A percentile compares a stretch with the other conserved stretches of the same genome.
Evolutionary conservation across 2,888 invertebrate genomes (phyloP).

Genomic region (Macrophya alboannulata): DNA sequence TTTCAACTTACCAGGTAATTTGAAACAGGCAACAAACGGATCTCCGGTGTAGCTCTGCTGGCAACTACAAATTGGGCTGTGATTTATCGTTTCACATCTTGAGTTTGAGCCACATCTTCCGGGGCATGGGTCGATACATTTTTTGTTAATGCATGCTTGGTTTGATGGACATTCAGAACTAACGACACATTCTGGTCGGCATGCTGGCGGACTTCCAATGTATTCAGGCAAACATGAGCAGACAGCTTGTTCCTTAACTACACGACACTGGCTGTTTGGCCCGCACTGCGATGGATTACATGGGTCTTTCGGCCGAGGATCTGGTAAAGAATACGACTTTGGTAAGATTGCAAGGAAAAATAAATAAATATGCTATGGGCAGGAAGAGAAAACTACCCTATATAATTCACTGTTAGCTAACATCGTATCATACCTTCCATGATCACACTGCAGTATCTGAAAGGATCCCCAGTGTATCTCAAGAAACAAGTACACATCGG

Average conservation of each 20-base stretch:
- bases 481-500: slow-evolving; percentile 80
- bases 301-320: slow-evolving; percentile 78
- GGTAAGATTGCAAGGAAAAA: not conserved
- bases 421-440: slow-evolving; percentile 21
- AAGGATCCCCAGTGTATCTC: slow-evolving; percentile 81
- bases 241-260: slow-evolving; percentile 88
- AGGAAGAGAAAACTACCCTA: not conserved
- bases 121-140: slow-evolving; percentile 75
- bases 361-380: not conserved
- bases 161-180: slow-evolving; percentile 73
- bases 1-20: slow-evolving; percentile 64
- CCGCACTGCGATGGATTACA: slow-evolving; percentile 86
- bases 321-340: slow-evolving; percentile 17
- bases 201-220: slow-evolving; percentile 81
- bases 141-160: slow-evolving; percentile 74
- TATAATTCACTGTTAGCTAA: not conserved
- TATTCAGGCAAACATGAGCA: slow-evolving; percentile 87
- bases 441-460: slow-evolving; percentile 82
- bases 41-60: slow-evolving; percentile 72
- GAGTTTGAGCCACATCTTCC: slow-evolving; percentile 73
- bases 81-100: slow-evolving; percentile 73
- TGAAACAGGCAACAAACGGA: slow-evolving; percentile 77
- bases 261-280: slow-evolving; percentile 79
- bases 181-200: slow-evolving; percentile 76
- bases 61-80: slow-evolving; percentile 75